Evolutionary conservation across 2,888 invertebrate species (phyloP), one percentile per base, ranked within the genome.

Genomic region (Pseudococcus viburni): DNA sequence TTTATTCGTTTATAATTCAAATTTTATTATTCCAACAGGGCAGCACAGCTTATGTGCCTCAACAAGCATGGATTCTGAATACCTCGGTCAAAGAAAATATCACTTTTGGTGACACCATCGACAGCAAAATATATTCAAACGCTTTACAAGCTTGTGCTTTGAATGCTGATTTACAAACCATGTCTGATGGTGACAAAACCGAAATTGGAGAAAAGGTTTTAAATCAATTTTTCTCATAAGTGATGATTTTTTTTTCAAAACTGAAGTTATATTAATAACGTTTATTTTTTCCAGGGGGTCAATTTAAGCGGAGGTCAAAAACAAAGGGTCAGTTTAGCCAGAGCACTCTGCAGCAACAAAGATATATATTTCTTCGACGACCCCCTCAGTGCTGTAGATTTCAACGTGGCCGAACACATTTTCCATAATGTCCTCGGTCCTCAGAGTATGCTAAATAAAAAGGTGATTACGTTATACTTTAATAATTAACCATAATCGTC

Each of bases 21-120:
- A 33, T 39, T 73, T 33, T 11, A 1, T 26, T 9, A 80, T 46
- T 83, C 5, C 0, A 42, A 77, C 77, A 90, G 92, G 94, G 94
- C 17, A 91, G 92, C 2, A 91, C 94, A 22, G 98, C 98, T 0
- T 98, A 97, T 92, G 97, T 98, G 0, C 94, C 98, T 0, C 98
- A 98, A 91, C 97, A 98, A 92, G 98, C 99, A 0, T 99, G 99
- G 99, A 99, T 99, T 89, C 98, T 99, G 92, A 99, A 99, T 92
- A 96, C 96, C 4, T 97, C 98, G 0, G 92, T 99, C 42, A 94
- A 95, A 90, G 96, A 98, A 91, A 99, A 99, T 92, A 97, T 99
- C 90, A 91, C 98, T 46, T 99, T 99, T 92, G 98, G 98, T 15
- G 95, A 95, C 90, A 91, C 93, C 0, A 93, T 94, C 84, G 94